Base-by-base conservation (phyloP, 1,140 invertebrate species). In the Brevipalpus yothersi region DNA sequence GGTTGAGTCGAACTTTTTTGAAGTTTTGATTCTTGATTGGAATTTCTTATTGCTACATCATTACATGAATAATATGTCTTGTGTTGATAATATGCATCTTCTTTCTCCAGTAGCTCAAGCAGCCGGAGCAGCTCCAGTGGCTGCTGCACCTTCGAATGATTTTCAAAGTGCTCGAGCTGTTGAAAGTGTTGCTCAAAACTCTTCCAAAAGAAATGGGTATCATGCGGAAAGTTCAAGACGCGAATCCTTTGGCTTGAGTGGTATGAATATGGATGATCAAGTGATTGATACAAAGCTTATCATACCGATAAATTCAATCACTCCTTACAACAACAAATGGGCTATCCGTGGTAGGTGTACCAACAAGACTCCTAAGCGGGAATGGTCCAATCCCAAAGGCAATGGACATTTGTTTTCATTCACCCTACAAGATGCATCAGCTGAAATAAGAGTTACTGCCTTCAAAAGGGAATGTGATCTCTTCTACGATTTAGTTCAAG, bases 361-460 rank as follows among this genome's bases (percentile, higher is more conserved):
- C 12, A 81, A 77, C 62, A 97, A 97, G 70, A 77, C 81, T 9
- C 67, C 72, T 0, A 82, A 96, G 42, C 77, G 83, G 62, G 84
- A 81, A 0, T 95, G 88, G 85, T 86, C 79, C 51, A 97, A 95
- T 72, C 81, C 86, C 0, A 47, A 45, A 43, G 90, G 92, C 0
- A 86, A 92, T 73, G 93, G 92, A 1, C 89, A 88, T 69, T 73
- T 98, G 1, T 98, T 98, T 68, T 86, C 79, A 64, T 82, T 96
- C 72, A 87, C 90, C 71, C 71, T 98, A 0, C 72, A 87, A 57
- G 95, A 99, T 74, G 86, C 93, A 64, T 85, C 79, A 66, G 91
- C 91, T 11, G 90, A 95, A 73, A 96, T 98, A 60, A 75, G 86
- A 60, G 84, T 84, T n/a, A 94, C 91, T 2, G 91, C 80, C 10